Percentiles rank a stretch among this genome's conserved stretches.
These are phyloP conservation scores for Oenanthe melanoleuca DNA, from an alignment of 2,113 vertebrate genomes.

Conservation along the genomic window DNA sequence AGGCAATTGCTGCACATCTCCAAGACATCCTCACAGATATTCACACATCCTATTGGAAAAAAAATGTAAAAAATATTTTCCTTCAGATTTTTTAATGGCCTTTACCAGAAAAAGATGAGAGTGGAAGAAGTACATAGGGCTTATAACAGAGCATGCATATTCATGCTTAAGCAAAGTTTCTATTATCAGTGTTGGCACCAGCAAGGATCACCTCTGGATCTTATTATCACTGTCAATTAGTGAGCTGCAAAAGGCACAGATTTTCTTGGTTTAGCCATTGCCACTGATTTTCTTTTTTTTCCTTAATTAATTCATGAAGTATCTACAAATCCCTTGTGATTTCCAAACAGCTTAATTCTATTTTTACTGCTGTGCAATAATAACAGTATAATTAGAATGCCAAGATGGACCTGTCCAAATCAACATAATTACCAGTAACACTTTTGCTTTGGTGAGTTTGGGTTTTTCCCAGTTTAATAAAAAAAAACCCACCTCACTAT, in stretches of 20 bases:
- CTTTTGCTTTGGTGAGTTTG: neutral
- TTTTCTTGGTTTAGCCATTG: neutral
- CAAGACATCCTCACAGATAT: neutral
- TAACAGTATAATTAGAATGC: neutral
- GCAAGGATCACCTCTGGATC: neutral
- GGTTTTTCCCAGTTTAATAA: neutral
- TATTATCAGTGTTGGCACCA: neutral
- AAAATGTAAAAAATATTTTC: neutral
- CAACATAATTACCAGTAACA: neutral
- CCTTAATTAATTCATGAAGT: neutral
- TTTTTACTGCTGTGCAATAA: neutral
- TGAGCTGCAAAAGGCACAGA: neutral
- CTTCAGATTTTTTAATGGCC: neutral
- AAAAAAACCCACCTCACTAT: neutral
- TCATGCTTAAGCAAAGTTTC: neutral
- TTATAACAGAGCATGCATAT: neutral
- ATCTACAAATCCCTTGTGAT: neutral
- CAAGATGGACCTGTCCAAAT: neutral
- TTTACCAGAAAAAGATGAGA: neutral
- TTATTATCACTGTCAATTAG: neutral
- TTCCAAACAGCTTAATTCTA: neutral
- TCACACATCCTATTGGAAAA: rapidly evolving
- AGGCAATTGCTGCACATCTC: neutral
- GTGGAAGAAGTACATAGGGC: neutral
- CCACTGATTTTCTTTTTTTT: neutral